These are phyloP conservation scores for Sebastes kiyomatsui DNA, from an alignment of 2,797 vertebrate genomes.

Conservation along the genomic window DNA sequence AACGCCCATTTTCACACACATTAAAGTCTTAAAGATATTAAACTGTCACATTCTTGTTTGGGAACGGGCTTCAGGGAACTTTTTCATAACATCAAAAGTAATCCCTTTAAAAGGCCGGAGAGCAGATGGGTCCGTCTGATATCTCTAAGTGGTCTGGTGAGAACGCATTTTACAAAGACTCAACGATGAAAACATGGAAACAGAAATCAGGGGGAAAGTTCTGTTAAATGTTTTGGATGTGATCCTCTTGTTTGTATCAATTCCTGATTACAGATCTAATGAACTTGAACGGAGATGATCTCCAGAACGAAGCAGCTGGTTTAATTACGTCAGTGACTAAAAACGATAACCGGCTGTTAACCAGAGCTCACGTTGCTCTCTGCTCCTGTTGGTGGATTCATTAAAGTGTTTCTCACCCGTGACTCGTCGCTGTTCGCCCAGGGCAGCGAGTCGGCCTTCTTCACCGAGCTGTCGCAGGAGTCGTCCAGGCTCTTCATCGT, in stretches of 20 bases:
- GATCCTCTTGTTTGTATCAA: neutral
- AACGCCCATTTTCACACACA: conserved; percentile 1
- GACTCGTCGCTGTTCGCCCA: conserved; percentile 75
- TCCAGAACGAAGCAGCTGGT: neutral
- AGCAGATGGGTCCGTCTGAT: neutral
- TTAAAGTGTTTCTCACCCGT: conserved; percentile 70
- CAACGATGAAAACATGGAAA: neutral
- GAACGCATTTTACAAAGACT: neutral
- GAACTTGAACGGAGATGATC: neutral
- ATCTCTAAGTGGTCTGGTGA: neutral
- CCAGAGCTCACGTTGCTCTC: neutral
- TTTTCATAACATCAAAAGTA: neutral
- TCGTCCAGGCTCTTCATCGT: conserved; percentile 70
- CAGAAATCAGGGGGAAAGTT: neutral
- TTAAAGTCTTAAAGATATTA: neutral
- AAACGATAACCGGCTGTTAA: neutral
- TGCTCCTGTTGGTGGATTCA: neutral
- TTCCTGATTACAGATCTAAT: neutral
- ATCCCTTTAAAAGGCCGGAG: neutral
- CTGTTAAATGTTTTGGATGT: neutral
- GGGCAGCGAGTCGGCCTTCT: conserved; percentile 57
- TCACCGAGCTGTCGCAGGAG: conserved; percentile 45
- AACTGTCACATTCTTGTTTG: conserved; percentile 14
- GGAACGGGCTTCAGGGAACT: neutral
- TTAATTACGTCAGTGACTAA: neutral